Conservation (phyloP, 2,888 invertebrate species). For the Coelinius sp. region DNA sequence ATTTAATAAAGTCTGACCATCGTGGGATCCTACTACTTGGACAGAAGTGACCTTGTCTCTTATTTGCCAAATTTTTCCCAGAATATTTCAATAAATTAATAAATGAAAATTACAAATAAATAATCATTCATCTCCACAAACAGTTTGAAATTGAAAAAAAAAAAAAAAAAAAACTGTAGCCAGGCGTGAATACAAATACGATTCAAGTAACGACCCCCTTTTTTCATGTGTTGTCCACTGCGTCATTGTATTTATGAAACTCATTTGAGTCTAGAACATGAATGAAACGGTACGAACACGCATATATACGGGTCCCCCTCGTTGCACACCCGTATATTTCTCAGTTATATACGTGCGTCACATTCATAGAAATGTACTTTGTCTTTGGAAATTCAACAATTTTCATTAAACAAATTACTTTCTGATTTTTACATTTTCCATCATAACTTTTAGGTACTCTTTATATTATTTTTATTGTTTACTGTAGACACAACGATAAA, state of each 20-base stretch:
- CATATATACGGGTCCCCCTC: not conserved
- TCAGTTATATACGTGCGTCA: not conserved
- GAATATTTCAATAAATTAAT: no score
- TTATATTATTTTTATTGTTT: not conserved
- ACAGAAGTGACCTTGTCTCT: no score
- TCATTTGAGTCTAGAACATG: not conserved
- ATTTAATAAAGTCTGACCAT: not conserved
- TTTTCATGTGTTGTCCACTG: not conserved
- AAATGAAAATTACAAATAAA: not conserved
- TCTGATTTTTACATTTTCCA: not conserved
- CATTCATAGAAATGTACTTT: not conserved
- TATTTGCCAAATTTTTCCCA: no score
- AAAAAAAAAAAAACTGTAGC: not conserved
- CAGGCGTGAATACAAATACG: not conserved
- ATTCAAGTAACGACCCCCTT: not conserved
- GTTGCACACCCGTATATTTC: constrained; percentile 1
- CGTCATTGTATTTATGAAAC: constrained; percentile 9
- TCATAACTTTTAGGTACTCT: not conserved
- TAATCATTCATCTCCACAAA: no score
- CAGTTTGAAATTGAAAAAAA: not conserved
- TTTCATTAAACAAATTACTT: constrained; percentile 5
- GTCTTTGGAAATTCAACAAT: not conserved
- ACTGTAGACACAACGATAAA: not conserved
- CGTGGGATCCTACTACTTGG: not conserved
- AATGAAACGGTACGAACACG: not conserved